phyloP scores from a whole-genome alignment of 2,888 invertebrate species.

The Eupithecia abbreviata region DNA sequence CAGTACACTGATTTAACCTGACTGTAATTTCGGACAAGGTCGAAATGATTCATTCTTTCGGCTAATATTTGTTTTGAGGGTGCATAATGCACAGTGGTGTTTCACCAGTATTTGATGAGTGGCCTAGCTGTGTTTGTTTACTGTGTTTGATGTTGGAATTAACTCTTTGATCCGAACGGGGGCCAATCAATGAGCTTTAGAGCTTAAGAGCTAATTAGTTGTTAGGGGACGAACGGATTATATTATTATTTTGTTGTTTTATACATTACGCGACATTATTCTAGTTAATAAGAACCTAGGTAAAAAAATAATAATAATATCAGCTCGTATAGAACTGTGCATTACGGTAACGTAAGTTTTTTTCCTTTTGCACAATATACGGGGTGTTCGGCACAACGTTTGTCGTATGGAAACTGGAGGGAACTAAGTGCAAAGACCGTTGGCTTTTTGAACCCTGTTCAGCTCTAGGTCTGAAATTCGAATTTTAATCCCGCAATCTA shows the following conservation, averaged over 20 bases:
- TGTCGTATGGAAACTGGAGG: too few relatives aligned
- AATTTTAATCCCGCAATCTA: too few relatives aligned
- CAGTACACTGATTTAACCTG: neutral
- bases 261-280: neutral
- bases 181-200: conserved; percentile 7
- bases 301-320: neutral
- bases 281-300: neutral
- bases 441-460: too few relatives aligned
- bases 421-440: too few relatives aligned
- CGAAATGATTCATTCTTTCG: neutral
- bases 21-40: neutral
- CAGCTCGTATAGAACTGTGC: too few relatives aligned
- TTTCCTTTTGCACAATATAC: too few relatives aligned
- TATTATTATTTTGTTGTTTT: neutral
- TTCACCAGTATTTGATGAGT: conserved; percentile 23
- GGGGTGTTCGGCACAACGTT: too few relatives aligned
- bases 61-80: conserved; percentile 21
- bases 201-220: neutral
- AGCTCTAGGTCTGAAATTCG: too few relatives aligned
- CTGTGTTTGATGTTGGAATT: conserved; percentile 25
- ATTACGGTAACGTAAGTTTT: too few relatives aligned
- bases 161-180: conserved; percentile 29
- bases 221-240: neutral
- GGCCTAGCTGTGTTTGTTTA: conserved; percentile 24
- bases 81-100: conserved; percentile 25